Conservation (phyloP, 2,797 vertebrate species). For the Molossus alvarezi region DNA sequence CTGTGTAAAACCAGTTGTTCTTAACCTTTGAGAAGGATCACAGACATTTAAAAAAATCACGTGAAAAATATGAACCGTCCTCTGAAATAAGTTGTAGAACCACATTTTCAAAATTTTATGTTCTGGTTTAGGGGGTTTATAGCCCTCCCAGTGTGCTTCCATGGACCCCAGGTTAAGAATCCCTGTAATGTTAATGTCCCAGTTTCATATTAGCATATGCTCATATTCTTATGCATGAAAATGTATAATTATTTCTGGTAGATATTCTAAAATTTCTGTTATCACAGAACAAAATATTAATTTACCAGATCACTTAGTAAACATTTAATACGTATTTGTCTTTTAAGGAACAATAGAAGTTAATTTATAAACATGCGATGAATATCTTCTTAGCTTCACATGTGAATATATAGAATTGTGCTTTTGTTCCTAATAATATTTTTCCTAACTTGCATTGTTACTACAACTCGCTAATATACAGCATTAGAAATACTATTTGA, state of each 20-base stretch:
- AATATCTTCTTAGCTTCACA: slow-evolving; percentile 47
- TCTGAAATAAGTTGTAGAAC: slow-evolving; percentile 44
- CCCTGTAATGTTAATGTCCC: not conserved
- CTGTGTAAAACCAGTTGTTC: slow-evolving; percentile 9
- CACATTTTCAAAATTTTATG: slow-evolving; percentile 45
- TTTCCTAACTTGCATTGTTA: slow-evolving; percentile 19
- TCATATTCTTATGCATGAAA: slow-evolving; percentile 54
- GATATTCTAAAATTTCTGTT: slow-evolving; percentile 61
- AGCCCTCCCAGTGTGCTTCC: not conserved
- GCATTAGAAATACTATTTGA: slow-evolving; percentile 36
- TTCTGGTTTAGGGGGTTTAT: not conserved
- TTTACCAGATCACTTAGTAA: slow-evolving; percentile 74
- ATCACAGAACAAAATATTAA: not conserved
- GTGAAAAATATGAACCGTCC: slow-evolving; percentile 14
- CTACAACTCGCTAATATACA: not conserved
- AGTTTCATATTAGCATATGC: not conserved
- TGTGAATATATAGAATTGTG: slow-evolving; percentile 30
- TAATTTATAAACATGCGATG: not conserved
- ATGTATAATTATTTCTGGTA: slow-evolving; percentile 57
- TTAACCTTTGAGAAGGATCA: slow-evolving; percentile 39
- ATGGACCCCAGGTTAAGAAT: not conserved
- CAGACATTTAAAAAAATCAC: not conserved
- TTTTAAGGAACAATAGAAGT: slow-evolving; percentile 44
- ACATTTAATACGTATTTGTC: slow-evolving; percentile 53
- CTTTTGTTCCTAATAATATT: slow-evolving; percentile 43